A percentile compares a stretch with the other conserved stretches of the same genome.
These are phyloP conservation scores for Equus quagga DNA, from an alignment of 2,113 vertebrate species.

Conservation along the genomic window DNA sequence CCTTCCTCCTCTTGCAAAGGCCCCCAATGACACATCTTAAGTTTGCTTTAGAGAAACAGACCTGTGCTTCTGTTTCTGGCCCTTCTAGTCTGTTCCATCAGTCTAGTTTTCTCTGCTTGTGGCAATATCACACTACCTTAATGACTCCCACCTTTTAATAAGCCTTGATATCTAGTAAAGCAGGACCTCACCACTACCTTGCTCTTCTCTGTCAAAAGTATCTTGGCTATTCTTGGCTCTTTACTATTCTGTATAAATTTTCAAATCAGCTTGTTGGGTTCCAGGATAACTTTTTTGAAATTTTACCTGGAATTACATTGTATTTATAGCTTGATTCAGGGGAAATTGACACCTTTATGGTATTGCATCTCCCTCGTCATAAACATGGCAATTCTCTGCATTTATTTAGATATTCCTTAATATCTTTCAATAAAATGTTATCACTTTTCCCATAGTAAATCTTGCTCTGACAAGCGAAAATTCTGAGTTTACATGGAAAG, in stretches of 20 bases:
- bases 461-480: not conserved
- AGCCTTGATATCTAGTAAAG: not conserved
- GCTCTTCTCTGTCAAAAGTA: not conserved
- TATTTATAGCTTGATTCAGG: not conserved
- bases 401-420: not conserved
- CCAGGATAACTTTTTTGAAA: not conserved
- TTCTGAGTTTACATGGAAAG: not conserved
- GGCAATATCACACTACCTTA: not conserved
- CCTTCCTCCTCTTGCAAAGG: not conserved
- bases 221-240: not conserved
- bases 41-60: not conserved
- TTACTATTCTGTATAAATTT: not conserved
- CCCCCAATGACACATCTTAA: not conserved
- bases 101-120: not conserved
- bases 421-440: not conserved
- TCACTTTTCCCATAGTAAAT: not conserved
- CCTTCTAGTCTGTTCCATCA: not conserved
- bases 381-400: not conserved
- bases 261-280: not conserved
- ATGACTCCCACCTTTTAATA: not conserved
- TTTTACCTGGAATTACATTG: not conserved
- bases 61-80: not conserved
- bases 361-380: not conserved
- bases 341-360: not conserved
- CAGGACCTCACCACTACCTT: not conserved